phyloP scores from a whole-genome alignment of 2,888 invertebrate species.

The Parnassius orleans region DNA sequence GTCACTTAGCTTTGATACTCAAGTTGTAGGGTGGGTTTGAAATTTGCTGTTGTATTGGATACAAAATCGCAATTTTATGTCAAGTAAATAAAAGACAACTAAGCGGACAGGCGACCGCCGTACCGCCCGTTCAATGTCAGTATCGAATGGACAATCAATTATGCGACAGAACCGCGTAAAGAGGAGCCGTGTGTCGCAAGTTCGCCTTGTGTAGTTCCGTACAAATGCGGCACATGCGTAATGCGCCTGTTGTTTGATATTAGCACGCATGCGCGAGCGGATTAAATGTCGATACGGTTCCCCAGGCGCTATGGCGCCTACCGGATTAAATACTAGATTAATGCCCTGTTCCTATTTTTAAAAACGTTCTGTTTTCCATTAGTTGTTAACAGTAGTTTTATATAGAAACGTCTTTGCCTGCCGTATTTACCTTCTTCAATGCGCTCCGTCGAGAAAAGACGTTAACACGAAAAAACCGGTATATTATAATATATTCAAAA shows the following conservation, averaged over 20 bases:
- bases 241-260: constrained; percentile 31
- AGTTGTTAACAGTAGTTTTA: no score
- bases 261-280: constrained; percentile 59
- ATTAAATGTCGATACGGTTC: constrained; percentile 40
- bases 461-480: no score
- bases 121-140: constrained; percentile 70
- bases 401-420: no score
- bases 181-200: constrained; percentile 66
- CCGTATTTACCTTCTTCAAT: no score
- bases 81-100: constrained; percentile 62
- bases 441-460: no score
- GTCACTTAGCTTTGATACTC: constrained; percentile 42
- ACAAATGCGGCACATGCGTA: constrained; percentile 59
- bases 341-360: no score
- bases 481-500: no score
- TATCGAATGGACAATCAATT: constrained; percentile 76
- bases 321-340: constrained; percentile 33
- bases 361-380: no score
- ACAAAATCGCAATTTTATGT: constrained; percentile 54
- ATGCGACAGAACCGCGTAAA: constrained; percentile 68
- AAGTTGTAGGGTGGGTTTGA: constrained; percentile 30
- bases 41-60: constrained; percentile 37
- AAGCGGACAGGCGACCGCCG: constrained; percentile 60
- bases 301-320: constrained; percentile 61
- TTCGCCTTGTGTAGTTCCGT: constrained; percentile 44